A percentile compares a stretch with the other conserved stretches of the same genome.
phyloP scores from a whole-genome alignment of 2,888 invertebrate genomes.

The Alsophila aescularia region DNA sequence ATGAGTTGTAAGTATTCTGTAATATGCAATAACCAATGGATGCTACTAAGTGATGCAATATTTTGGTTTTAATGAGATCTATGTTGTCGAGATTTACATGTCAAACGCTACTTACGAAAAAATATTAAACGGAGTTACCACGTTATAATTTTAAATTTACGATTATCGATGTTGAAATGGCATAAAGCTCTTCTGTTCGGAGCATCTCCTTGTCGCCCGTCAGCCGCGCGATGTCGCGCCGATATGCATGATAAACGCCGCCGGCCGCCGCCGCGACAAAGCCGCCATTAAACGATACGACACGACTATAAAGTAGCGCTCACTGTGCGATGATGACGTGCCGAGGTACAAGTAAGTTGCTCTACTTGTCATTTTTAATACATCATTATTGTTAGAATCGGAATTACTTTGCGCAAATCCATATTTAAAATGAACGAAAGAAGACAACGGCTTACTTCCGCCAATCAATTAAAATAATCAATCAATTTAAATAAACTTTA shows the following conservation, averaged over 20 bases:
- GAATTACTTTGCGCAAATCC: no score
- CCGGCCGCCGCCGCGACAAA: slow-evolving; percentile 65
- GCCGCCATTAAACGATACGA: slow-evolving; percentile 78
- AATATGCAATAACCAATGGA: no score
- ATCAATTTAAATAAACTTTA: no score
- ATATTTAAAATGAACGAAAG: no score
- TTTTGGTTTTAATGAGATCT: no score
- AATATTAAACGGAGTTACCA: no score
- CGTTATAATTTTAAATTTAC: slow-evolving; percentile 8
- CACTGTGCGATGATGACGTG: slow-evolving; percentile 66
- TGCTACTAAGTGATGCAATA: no score
- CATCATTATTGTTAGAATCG: not conserved
- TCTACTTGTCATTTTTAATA: slow-evolving; percentile 46
- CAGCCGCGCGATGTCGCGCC: slow-evolving; percentile 53
- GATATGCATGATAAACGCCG: slow-evolving; percentile 53
- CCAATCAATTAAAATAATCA: no score
- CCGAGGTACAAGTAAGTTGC: slow-evolving; percentile 40
- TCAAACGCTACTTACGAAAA: no score
- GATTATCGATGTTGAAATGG: slow-evolving; percentile 8
- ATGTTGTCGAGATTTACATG: no score
- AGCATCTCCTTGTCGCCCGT: slow-evolving; percentile 17
- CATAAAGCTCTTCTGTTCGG: slow-evolving; percentile 25
- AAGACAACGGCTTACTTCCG: no score
- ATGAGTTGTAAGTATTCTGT: no score
- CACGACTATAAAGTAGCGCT: slow-evolving; percentile 79